Base-by-base conservation (phyloP, 2,113 vertebrate species). In the Vidua macroura region DNA sequence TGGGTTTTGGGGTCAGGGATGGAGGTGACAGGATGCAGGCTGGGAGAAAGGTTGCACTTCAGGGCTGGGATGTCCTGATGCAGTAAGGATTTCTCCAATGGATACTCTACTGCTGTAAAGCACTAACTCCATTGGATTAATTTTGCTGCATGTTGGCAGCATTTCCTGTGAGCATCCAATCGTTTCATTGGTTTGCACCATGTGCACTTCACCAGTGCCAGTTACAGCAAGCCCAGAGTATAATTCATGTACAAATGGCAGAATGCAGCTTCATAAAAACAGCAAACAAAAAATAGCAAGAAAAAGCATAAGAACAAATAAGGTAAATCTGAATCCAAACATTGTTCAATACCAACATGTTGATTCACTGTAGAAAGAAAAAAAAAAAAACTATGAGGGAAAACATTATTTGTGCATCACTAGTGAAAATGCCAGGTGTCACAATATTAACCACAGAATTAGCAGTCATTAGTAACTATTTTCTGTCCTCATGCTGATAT, bases 21-120 rank as follows among this genome's bases (percentile, higher is more conserved):
- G 59, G 46, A 74, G 27, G 21, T 17, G 41, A 43, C 0, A 0
- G n/a, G 24, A 11, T 1, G 19, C 37, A 69, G 51, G 7, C 35
- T 58, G 37, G 25, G 69, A 55, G 24, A 16, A 72, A 46, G 39
- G 13, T 5, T 74, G 27, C 25, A 17, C 24, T 15, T 37, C 33
- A 13, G 55, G 76, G 20, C 37, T 73, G 48, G 63, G 8, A 51
- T 86, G 43, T 88, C 58, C 70, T 37, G 35, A 31, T 74, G 60
- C 89, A 78, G 66, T 55, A 19, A 69, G 16, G 48, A 83, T 43
- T 78, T 70, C 55, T 88, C 76, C 77, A 75, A 3, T 83, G 64
- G 37, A 41, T 39, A 22, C 18, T 66, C 48, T 62, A 1, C 53
- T 28, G 0, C 33, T 70, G 8, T 37, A 56, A 86, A 88, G 43